Evolutionary conservation across 2,797 vertebrate species (phyloP).

Genomic region (Pipistrellus pipistrellus): DNA sequence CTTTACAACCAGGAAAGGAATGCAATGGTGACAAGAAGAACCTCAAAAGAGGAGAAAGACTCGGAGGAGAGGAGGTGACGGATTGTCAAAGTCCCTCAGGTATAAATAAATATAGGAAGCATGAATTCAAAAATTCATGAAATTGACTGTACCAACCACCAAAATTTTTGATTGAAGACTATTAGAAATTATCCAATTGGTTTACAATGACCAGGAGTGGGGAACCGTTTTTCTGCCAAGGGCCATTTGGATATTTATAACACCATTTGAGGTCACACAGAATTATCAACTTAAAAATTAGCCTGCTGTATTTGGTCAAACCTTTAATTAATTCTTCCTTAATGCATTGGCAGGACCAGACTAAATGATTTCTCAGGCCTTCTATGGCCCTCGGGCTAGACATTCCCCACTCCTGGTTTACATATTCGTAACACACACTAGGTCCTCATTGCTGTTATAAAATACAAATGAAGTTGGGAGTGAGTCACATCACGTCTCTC

Average conservation of each 20-base stretch:
- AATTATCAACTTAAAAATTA: too few species aligned
- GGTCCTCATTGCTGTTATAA: neutral
- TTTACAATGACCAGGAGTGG: neutral
- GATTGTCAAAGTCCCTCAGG: neutral
- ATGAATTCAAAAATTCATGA: slow-evolving; percentile 4
- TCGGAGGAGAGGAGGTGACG: neutral
- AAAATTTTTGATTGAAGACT: neutral
- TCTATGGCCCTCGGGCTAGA: too few species aligned
- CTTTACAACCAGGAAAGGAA: neutral
- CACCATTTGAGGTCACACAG: too few species aligned
- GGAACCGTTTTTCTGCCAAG: too few species aligned
- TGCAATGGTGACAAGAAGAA: neutral
- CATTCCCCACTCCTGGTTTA: neutral
- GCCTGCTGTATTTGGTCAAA: too few species aligned
- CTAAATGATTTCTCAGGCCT: too few species aligned
- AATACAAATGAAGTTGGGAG: neutral
- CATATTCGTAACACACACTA: neutral
- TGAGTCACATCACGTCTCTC: neutral
- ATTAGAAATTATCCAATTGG: neutral
- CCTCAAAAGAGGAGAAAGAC: neutral
- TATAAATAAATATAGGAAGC: slow-evolving; percentile 1
- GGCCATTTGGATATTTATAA: too few species aligned
- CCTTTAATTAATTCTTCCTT: too few species aligned
- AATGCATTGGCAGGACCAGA: too few species aligned
- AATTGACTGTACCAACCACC: neutral